Conservation (phyloP, 1,140 invertebrate species). For the Drosophila sulfurigaster region DNA sequence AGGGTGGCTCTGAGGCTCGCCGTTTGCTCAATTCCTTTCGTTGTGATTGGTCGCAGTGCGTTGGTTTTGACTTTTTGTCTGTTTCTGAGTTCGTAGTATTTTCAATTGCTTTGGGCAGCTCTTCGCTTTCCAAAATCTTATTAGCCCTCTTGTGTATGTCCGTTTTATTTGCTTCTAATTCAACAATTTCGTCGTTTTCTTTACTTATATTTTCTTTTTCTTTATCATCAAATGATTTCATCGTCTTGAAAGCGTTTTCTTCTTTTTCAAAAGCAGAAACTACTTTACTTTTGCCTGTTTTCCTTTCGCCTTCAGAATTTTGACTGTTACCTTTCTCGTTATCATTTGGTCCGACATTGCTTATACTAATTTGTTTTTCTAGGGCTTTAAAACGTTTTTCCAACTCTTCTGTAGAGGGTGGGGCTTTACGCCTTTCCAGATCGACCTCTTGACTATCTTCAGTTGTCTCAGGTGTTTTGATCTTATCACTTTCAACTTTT, state of each 20-base stretch:
- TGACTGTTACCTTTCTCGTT: constrained; percentile 11
- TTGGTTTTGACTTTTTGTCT: not conserved
- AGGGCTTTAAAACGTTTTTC: constrained; percentile 78
- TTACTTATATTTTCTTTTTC: constrained; percentile 19
- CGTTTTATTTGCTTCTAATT: constrained; percentile 1
- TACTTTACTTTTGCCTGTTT: not conserved
- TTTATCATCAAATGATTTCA: constrained; percentile 56
- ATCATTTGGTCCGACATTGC: constrained; percentile 32
- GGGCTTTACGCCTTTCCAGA: constrained; percentile 46
- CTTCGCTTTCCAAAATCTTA: not conserved
- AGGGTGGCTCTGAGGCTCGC: constrained; percentile 74
- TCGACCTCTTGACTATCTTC: constrained; percentile 17
- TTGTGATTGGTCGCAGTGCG: not conserved
- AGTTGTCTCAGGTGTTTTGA: not conserved
- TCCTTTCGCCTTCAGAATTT: constrained; percentile 8
- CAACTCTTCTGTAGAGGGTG: constrained; percentile 76
- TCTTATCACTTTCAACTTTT: not conserved
- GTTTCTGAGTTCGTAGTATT: constrained; percentile 4
- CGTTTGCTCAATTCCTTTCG: constrained; percentile 44
- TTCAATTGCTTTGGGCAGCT: not conserved
- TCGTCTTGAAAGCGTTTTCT: constrained; percentile 20
- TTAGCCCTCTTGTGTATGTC: constrained; percentile 1
- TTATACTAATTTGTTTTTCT: constrained; percentile 68
- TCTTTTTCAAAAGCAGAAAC: not conserved
- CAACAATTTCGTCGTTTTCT: not conserved